Evolutionary conservation across 2,888 invertebrate species (phyloP).

Genomic region (Drosophila austrosaltans): DNA sequence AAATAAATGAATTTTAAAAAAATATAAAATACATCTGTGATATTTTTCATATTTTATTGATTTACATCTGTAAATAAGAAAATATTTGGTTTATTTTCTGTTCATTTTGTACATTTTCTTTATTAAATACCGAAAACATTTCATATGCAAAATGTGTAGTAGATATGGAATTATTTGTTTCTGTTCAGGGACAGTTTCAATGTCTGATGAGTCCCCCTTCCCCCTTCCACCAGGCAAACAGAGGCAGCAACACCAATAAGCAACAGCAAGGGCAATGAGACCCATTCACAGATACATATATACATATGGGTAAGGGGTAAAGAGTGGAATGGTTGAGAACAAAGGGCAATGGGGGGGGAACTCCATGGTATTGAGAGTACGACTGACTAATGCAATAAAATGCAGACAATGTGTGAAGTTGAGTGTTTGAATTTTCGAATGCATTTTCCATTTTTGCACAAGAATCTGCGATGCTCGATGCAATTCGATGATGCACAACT

Average conservation of each 20-base stretch:
- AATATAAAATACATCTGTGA: background rate
- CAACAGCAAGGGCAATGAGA: conserved; percentile 15
- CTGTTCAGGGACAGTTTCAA: conserved; percentile 1
- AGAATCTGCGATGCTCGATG: conserved; percentile 20
- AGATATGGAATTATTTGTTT: conserved; percentile 7
- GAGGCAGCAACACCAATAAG: background rate
- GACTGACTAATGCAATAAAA: conserved; percentile 68
- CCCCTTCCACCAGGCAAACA: background rate
- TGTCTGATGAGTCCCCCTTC: background rate
- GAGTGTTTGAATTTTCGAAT: conserved; percentile 71
- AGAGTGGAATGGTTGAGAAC: background rate
- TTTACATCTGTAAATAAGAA: conserved; percentile 1
- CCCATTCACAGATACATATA: background rate
- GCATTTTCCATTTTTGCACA: conserved; percentile 66
- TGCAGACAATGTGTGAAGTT: conserved; percentile 76
- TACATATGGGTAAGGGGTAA: background rate
- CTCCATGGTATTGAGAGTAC: conserved; percentile 10
- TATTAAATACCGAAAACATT: conserved; percentile 6
- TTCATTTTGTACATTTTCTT: background rate
- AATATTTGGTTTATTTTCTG: background rate
- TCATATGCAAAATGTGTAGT: background rate
- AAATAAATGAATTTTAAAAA: background rate
- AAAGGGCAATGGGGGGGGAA: too few relatives aligned
- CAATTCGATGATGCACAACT: conserved; percentile 50
- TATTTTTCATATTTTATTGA: background rate